Evolutionary conservation across 1,140 invertebrate species (phyloP).

Genomic region (Trachelipus rathkii): DNA sequence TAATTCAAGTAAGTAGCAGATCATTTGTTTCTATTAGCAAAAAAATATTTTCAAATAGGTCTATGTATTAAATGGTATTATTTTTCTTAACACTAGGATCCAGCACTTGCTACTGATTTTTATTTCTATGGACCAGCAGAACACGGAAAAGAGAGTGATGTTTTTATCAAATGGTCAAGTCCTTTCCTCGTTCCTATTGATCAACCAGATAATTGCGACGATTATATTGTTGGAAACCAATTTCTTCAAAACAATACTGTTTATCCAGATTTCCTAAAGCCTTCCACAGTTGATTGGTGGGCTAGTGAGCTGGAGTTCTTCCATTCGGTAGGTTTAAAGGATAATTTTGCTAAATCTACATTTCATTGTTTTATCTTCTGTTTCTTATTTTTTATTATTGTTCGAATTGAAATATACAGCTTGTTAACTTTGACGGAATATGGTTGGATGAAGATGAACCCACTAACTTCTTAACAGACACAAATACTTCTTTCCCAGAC

Average conservation of each 20-base stretch:
- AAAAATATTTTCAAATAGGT: too few species aligned
- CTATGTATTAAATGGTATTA: too few species aligned
- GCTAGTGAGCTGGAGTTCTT: constrained; percentile 36
- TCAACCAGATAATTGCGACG: constrained; percentile 28
- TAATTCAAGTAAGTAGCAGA: too few species aligned
- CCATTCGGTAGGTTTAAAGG: constrained; percentile 32
- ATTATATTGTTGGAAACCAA: constrained; percentile 40
- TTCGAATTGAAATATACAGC: not conserved
- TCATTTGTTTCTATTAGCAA: too few species aligned
- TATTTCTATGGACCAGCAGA: constrained; percentile 32
- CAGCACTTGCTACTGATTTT: constrained; percentile 42
- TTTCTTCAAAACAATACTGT: constrained; percentile 42
- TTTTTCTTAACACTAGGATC: too few species aligned
- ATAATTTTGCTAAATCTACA: not conserved
- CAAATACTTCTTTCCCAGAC: constrained; percentile 48
- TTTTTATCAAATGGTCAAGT: constrained; percentile 42
- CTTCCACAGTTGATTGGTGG: constrained; percentile 44
- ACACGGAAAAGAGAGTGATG: constrained; percentile 34
- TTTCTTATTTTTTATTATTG: not conserved
- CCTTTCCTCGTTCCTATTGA: constrained; percentile 34
- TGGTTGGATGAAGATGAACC: constrained; percentile 49
- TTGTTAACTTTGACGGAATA: constrained; percentile 30
- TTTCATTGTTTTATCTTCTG: not conserved
- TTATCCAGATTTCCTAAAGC: constrained; percentile 44
- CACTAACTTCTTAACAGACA: constrained; percentile 50